Percentiles rank a stretch among this genome's conserved stretches.
Conservation (phyloP, 2,797 vertebrate species). For the Vultur gryphus region DNA sequence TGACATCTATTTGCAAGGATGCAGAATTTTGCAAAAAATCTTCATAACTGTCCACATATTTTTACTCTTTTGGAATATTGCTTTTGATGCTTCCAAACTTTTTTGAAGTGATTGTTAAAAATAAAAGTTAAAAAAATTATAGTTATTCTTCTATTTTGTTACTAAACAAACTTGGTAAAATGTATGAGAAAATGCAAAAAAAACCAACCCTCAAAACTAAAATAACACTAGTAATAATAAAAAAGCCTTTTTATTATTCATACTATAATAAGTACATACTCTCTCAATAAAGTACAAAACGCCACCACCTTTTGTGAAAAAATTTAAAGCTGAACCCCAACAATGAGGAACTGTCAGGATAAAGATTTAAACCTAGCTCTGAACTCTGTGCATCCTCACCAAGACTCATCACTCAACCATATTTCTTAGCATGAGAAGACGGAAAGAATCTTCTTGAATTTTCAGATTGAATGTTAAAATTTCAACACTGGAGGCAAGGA, state of each 20-base stretch:
- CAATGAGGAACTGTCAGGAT: background rate
- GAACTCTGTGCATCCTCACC: background rate
- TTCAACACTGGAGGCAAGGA: background rate
- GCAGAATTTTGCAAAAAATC: background rate
- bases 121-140: too few relatives aligned
- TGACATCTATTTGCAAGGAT: background rate
- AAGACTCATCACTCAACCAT: background rate
- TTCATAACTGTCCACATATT: background rate
- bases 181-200: background rate
- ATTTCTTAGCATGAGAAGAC: background rate
- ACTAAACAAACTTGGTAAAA: background rate
- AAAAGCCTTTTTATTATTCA: background rate
- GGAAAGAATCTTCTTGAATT: background rate
- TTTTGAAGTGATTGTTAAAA: background rate
- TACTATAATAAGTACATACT: background rate
- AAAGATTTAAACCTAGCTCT: background rate
- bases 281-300: background rate
- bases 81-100: background rate
- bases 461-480: background rate
- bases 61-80: background rate
- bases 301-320: rapidly evolving
- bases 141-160: background rate
- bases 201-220: rapidly evolving
- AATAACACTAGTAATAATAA: background rate
- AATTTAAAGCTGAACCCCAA: background rate